A percentile compares a stretch with the other conserved stretches of the same genome.
Evolutionary conservation across 1,140 invertebrate species (phyloP).

Genomic region (Gonatopus flavifemur): DNA sequence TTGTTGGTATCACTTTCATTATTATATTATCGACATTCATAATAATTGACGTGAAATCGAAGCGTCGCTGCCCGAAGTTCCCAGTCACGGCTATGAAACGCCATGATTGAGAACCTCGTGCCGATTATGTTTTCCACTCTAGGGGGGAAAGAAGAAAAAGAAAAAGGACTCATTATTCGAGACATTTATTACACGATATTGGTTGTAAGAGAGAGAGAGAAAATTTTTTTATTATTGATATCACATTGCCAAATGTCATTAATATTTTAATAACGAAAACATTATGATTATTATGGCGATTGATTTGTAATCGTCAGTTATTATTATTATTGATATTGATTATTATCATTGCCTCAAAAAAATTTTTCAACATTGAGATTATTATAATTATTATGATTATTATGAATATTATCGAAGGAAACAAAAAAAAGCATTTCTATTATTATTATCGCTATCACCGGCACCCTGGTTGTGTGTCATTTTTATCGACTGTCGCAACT

Average conservation of each 20-base stretch:
- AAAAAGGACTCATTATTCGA: background rate
- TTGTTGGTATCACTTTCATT: constrained; percentile 2
- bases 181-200: too few species aligned
- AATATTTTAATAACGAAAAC: constrained; percentile 14
- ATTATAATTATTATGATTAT: constrained; percentile 13
- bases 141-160: background rate
- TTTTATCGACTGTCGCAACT: background rate
- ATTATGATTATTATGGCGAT: constrained; percentile 13
- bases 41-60: background rate
- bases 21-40: background rate
- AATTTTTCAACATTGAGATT: constrained; percentile 5
- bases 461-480: too few species aligned
- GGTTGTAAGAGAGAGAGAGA: constrained; percentile 4
- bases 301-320: constrained; percentile 25
- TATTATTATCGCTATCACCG: constrained; percentile 40
- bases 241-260: constrained; percentile 20
- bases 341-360: constrained; percentile 4
- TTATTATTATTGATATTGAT: constrained; percentile 12
- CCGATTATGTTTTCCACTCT: too few species aligned
- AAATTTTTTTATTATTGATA: constrained; percentile 16
- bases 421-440: constrained; percentile 40
- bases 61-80: too few species aligned
- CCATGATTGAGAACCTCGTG: too few species aligned
- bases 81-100: too few species aligned
- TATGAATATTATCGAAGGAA: constrained; percentile 29